These are phyloP conservation scores for Halotydeus destructor DNA, from an alignment of 1,140 invertebrate genomes.

Conservation along the genomic window DNA sequence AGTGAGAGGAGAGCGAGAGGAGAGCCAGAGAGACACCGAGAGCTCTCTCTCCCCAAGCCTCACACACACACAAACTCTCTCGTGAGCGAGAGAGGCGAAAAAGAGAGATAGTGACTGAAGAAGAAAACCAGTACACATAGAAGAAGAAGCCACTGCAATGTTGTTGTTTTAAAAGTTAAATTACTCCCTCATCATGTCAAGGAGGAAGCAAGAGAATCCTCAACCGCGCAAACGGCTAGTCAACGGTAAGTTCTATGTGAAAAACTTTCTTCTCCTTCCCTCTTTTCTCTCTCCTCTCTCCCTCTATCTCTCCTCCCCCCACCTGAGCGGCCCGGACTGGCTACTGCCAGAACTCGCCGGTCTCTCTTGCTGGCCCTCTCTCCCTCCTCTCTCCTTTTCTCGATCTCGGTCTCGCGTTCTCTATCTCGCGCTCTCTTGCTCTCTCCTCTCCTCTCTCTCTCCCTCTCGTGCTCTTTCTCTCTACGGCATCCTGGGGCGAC, in stretches of 20 bases:
- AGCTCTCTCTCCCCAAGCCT: no score
- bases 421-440: not conserved
- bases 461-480: constrained; percentile 15
- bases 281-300: not conserved
- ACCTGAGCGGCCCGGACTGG: not conserved
- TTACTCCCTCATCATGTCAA: constrained; percentile 19
- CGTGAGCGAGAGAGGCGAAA: no score
- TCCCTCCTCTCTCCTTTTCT: not conserved
- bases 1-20: no score
- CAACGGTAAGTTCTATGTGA: constrained; percentile 17
- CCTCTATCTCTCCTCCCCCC: not conserved
- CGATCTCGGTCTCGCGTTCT: not conserved
- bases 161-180: no score
- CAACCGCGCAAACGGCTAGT: constrained; percentile 20
- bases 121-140: no score
- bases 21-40: no score
- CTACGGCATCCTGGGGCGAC: constrained; percentile 12
- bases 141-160: no score
- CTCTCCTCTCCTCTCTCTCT: constrained; percentile 15
- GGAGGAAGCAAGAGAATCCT: constrained; percentile 20
- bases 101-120: no score
- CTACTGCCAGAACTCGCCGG: not conserved
- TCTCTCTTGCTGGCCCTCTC: not conserved
- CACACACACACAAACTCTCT: no score
- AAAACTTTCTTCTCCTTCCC: constrained; percentile 4